A percentile compares a stretch with the other conserved stretches of the same genome.
These are phyloP conservation scores for Theodoxus fluviatilis DNA, from an alignment of 2,888 invertebrate species.

Conservation along the genomic window DNA sequence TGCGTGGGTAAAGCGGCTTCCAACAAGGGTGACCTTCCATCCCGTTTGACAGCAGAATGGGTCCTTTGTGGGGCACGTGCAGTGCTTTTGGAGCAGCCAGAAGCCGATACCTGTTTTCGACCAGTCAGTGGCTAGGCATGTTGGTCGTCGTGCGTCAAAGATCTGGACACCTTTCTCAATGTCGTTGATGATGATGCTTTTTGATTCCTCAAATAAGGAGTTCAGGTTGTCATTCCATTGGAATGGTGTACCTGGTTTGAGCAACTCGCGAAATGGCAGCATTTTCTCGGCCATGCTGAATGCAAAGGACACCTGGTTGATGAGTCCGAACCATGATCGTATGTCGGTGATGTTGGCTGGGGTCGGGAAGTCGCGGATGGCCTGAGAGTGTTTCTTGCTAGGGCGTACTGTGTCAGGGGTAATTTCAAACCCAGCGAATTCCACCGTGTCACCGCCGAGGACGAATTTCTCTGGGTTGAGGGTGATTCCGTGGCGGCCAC, in stretches of 20 bases:
- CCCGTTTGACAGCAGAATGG: slow-evolving; percentile 34
- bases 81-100: slow-evolving; percentile 30
- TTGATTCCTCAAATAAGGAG: slow-evolving; percentile 27
- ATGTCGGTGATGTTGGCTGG: slow-evolving; percentile 39
- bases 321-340: slow-evolving; percentile 41
- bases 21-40: slow-evolving; percentile 33
- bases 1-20: too few species aligned
- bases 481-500: slow-evolving; percentile 39
- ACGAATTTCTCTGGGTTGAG: slow-evolving; percentile 44
- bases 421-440: slow-evolving; percentile 43
- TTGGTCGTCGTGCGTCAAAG: slow-evolving; percentile 38
- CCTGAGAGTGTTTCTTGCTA: slow-evolving; percentile 31
- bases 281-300: slow-evolving; percentile 40
- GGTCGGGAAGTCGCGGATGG: slow-evolving; percentile 38
- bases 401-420: slow-evolving; percentile 32
- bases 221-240: slow-evolving; percentile 27
- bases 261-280: slow-evolving; percentile 39
- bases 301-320: slow-evolving; percentile 41
- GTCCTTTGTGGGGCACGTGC: slow-evolving; percentile 25
- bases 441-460: slow-evolving; percentile 34
- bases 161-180: slow-evolving; percentile 40
- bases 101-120: slow-evolving; percentile 25
- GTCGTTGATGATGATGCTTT: slow-evolving; percentile 31
- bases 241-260: slow-evolving; percentile 36
- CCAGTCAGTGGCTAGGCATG: slow-evolving; percentile 45